Conservation (phyloP, 2,113 vertebrate genomes). For the Cyphomyrus plagiostoma region DNA sequence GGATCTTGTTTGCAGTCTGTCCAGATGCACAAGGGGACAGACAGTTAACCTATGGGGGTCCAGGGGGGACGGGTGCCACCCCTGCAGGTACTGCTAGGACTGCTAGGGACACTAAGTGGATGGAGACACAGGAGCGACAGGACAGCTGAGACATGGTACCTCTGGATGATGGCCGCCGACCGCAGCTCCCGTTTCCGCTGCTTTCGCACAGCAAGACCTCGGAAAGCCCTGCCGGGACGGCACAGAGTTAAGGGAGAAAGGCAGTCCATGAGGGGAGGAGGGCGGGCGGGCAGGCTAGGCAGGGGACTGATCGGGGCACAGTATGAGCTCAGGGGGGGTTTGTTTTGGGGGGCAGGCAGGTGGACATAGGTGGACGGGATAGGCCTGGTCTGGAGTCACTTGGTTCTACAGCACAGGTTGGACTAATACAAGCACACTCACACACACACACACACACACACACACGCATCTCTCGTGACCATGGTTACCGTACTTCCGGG, state of each 20-base stretch:
- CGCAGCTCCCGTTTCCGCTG: constrained; percentile 79
- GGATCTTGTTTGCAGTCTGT: not conserved
- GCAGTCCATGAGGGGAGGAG: not conserved
- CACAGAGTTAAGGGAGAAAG: constrained; percentile 47
- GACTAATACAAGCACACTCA: not conserved
- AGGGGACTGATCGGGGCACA: not conserved
- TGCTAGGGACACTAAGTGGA: not conserved
- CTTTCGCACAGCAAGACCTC: constrained; percentile 83
- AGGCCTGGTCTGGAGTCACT: not conserved
- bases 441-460: not conserved
- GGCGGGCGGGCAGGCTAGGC: not conserved
- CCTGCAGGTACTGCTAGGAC: not conserved
- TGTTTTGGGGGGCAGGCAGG: not conserved
- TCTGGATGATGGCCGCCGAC: constrained; percentile 78
- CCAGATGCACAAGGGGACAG: not conserved
- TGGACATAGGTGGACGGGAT: not conserved
- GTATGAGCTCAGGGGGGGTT: not conserved
- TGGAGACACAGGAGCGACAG: not conserved
- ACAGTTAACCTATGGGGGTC: not conserved
- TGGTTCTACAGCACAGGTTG: constrained; percentile 1
- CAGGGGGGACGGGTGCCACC: not conserved
- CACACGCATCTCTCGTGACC: not conserved
- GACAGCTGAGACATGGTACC: constrained; percentile 60
- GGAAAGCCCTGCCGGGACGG: constrained; percentile 81
- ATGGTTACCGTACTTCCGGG: not conserved